Conservation (phyloP, 2,888 invertebrate genomes). For the Leptogaster cylindrica region DNA sequence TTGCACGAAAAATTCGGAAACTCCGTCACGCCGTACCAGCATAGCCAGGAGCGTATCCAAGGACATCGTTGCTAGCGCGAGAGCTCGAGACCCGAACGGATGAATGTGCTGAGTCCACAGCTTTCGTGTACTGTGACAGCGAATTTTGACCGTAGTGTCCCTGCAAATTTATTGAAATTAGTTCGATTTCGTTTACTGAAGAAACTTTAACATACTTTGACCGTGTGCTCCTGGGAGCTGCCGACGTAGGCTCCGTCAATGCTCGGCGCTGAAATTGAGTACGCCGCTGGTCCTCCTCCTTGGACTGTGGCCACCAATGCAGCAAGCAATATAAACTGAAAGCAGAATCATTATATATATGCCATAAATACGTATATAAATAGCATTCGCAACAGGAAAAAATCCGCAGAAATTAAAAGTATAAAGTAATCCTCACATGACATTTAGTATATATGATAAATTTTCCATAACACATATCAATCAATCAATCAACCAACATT, state of each 20-base stretch:
- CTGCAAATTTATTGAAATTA: slow-evolving; percentile 45
- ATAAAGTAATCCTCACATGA: too few species aligned
- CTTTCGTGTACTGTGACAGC: slow-evolving; percentile 60
- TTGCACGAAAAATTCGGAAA: background rate
- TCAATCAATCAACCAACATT: too few species aligned
- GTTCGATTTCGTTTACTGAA: background rate
- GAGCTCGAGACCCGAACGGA: slow-evolving; percentile 60
- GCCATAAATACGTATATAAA: background rate
- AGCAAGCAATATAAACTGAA: slow-evolving; percentile 57
- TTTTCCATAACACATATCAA: too few species aligned
- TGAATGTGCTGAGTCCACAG: slow-evolving; percentile 61
- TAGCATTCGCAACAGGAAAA: too few species aligned
- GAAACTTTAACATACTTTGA: slow-evolving; percentile 50
- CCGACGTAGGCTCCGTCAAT: slow-evolving; percentile 60
- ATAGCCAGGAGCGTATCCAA: slow-evolving; percentile 47
- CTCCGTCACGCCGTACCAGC: slow-evolving; percentile 38
- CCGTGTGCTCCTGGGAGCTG: slow-evolving; percentile 60
- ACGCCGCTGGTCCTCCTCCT: slow-evolving; percentile 61
- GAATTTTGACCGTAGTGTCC: slow-evolving; percentile 61
- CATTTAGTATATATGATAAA: too few species aligned
- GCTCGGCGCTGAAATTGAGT: slow-evolving; percentile 60
- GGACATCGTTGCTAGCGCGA: slow-evolving; percentile 59
- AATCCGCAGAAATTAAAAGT: too few species aligned
- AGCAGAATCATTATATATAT: slow-evolving; percentile 32
- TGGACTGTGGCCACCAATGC: slow-evolving; percentile 57